Evolutionary conservation across 2,797 vertebrate genomes (phyloP).

Genomic region (Nyctalus aviator): DNA sequence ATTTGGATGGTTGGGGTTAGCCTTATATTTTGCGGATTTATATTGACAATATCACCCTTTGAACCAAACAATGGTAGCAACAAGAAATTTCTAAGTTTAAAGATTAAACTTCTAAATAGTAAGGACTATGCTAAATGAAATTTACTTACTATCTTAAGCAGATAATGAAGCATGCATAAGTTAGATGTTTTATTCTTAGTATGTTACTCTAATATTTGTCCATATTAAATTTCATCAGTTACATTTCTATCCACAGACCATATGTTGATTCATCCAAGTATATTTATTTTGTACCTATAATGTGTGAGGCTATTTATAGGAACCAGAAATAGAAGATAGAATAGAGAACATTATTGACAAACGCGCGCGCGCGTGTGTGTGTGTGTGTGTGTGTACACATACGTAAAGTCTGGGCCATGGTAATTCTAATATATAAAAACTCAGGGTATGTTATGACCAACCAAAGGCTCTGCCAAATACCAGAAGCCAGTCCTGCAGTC

Average conservation of each 20-base stretch:
- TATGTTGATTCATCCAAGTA: neutral
- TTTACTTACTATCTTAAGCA: neutral
- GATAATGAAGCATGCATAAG: neutral
- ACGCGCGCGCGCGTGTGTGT: neutral
- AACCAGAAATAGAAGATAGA: neutral
- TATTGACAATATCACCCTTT: neutral
- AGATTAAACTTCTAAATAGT: constrained; percentile 17
- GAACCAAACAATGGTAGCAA: neutral
- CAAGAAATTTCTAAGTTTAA: constrained; percentile 31
- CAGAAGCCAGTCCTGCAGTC: too few relatives aligned
- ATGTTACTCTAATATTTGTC: neutral
- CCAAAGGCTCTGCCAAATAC: too few relatives aligned
- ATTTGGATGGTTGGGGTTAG: constrained; percentile 11
- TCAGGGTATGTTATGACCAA: too few relatives aligned
- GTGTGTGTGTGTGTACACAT: neutral
- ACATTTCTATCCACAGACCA: neutral
- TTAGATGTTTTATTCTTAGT: neutral
- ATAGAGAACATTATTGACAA: neutral
- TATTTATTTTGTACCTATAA: neutral
- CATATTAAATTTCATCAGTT: neutral
- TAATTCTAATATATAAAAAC: neutral
- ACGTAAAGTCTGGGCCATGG: neutral
- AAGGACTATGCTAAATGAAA: neutral
- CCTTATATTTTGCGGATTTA: constrained; percentile 11
- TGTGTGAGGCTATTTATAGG: neutral